Conservation (phyloP, 2,888 invertebrate genomes). For the Dolomedes plantarius region DNA sequence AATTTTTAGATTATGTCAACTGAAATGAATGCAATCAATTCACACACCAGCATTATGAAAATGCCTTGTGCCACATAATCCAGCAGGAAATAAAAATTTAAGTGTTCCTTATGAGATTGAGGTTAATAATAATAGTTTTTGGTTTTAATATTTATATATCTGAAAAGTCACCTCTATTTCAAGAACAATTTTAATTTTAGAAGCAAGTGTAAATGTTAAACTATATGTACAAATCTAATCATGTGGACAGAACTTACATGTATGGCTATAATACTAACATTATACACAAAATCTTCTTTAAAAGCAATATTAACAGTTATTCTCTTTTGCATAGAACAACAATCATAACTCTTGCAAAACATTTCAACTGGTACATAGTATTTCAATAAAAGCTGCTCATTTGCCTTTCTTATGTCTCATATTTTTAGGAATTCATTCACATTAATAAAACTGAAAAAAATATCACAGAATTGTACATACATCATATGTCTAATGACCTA, state of each 20-base stretch:
- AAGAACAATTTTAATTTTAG: background rate
- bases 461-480: conserved; percentile 6
- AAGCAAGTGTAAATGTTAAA: background rate
- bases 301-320: background rate
- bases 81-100: too few relatives aligned
- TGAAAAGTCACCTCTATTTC: background rate
- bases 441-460: background rate
- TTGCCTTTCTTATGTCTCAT: background rate
- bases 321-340: background rate
- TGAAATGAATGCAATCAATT: too few relatives aligned
- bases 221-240: background rate
- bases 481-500: background rate
- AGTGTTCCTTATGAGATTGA: too few relatives aligned
- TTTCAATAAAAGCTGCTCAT: background rate
- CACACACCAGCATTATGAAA: too few relatives aligned
- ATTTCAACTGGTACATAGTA: background rate
- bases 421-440: background rate
- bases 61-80: too few relatives aligned
- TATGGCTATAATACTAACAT: background rate
- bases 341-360: background rate
- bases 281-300: background rate
- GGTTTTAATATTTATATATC: background rate
- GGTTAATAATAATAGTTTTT: too few relatives aligned
- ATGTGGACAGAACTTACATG: background rate
- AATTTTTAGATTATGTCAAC: too few relatives aligned